These are phyloP conservation scores for Drosophila sordidapex DNA, from an alignment of 2,888 invertebrate species.

Conservation along the genomic window DNA sequence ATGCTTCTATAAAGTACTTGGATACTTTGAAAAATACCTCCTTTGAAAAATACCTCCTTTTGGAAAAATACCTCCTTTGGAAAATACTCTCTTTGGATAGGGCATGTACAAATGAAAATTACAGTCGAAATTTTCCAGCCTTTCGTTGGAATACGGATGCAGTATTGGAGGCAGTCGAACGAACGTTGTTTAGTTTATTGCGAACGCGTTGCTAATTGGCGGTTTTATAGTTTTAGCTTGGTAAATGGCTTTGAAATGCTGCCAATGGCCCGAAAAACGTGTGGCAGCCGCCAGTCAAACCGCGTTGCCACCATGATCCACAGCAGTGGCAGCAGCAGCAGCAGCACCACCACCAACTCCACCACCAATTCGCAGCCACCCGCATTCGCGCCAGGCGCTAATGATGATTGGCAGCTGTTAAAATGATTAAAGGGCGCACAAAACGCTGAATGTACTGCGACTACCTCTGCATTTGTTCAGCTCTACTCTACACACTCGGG, in stretches of 20 bases:
- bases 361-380: constrained; percentile 16
- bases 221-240: constrained; percentile 77
- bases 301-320: constrained; percentile 39
- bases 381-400: constrained; percentile 50
- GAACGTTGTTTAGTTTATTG: constrained; percentile 69
- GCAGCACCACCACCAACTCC: constrained; percentile 11
- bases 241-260: constrained; percentile 65
- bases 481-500: background rate
- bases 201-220: constrained; percentile 77
- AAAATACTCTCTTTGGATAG: background rate
- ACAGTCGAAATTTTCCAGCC: constrained; percentile 29
- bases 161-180: constrained; percentile 10
- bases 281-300: constrained; percentile 52
- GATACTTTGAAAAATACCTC: background rate
- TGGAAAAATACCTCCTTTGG: background rate
- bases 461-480: constrained; percentile 19
- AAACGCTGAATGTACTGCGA: constrained; percentile 19
- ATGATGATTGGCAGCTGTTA: constrained; percentile 81
- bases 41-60: background rate
- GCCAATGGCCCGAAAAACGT: constrained; percentile 44
- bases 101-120: constrained; percentile 26
- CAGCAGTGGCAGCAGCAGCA: constrained; percentile 7
- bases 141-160: constrained; percentile 19
- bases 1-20: background rate
- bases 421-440: constrained; percentile 72